These are phyloP conservation scores for Dipodomys stephensi DNA, from an alignment of 2,113 vertebrate genomes.

Conservation along the genomic window DNA sequence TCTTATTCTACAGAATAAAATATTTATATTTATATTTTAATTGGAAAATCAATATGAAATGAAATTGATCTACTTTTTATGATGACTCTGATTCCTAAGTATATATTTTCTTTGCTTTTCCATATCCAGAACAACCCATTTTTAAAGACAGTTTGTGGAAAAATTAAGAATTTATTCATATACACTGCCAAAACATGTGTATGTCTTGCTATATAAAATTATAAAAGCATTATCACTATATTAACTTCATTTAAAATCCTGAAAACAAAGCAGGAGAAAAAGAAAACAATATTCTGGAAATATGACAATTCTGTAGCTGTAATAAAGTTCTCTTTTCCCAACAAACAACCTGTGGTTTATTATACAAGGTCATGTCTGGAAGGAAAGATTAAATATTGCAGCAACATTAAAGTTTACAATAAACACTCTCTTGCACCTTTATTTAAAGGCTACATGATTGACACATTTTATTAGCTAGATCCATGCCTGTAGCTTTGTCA, in stretches of 20 bases:
- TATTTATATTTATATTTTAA: conserved; percentile 20
- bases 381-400: conserved; percentile 68
- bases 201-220: neutral
- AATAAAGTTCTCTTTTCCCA: conserved; percentile 53
- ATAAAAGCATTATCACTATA: neutral
- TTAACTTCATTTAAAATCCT: neutral
- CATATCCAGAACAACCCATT: neutral
- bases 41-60: neutral
- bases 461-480: conserved; percentile 77
- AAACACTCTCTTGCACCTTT: conserved; percentile 59
- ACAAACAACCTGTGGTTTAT: conserved; percentile 53
- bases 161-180: neutral
- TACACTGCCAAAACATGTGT: neutral
- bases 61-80: neutral
- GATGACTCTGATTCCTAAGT: neutral
- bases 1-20: neutral
- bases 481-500: conserved; percentile 58
- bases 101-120: neutral
- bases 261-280: neutral
- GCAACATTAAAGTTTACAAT: conserved; percentile 60
- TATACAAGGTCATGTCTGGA: conserved; percentile 46
- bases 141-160: neutral
- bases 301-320: neutral
- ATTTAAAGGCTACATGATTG: conserved; percentile 71
- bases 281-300: conserved; percentile 15